Evolutionary conservation across 2,888 invertebrate genomes (phyloP).

Genomic region (Scelioninae gen. 2): DNA sequence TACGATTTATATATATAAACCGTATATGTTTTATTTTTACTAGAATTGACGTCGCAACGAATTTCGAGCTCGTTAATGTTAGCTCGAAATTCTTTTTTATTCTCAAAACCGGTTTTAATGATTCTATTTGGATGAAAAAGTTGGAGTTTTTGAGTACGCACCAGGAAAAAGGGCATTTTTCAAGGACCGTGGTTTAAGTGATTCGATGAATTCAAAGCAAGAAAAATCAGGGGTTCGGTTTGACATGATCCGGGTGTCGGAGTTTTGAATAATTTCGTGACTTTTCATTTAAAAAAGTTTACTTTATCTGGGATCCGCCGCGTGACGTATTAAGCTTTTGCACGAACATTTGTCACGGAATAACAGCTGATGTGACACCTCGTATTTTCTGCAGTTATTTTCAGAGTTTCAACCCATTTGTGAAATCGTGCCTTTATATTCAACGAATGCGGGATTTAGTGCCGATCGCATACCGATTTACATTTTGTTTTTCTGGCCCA

Average conservation of each 20-base stretch:
- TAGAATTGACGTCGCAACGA: no score
- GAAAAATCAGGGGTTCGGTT: background rate
- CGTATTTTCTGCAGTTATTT: constrained; percentile 51
- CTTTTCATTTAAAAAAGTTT: constrained; percentile 48
- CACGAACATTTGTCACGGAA: constrained; percentile 48
- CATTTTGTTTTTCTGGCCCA: constrained; percentile 41
- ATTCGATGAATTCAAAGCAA: background rate
- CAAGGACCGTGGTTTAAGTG: no score
- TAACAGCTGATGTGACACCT: constrained; percentile 52
- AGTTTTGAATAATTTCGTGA: constrained; percentile 35
- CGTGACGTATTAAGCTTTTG: constrained; percentile 36
- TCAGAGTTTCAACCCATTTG: constrained; percentile 49
- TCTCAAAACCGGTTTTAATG: no score
- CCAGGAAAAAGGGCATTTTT: no score
- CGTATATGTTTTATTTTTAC: no score
- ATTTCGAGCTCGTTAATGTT: no score
- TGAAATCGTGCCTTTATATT: constrained; percentile 49
- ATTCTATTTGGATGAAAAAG: no score
- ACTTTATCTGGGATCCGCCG: constrained; percentile 24
- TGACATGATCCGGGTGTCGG: constrained; percentile 21
- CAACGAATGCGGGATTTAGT: constrained; percentile 49
- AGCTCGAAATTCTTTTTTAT: no score
- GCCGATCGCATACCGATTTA: constrained; percentile 42
- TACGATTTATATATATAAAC: no score
- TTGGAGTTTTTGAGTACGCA: no score